A percentile compares a stretch with the other conserved stretches of the same genome.
These are phyloP conservation scores for Pachymerium ferrugineum DNA, from an alignment of 2,888 invertebrate species.

Conservation along the genomic window DNA sequence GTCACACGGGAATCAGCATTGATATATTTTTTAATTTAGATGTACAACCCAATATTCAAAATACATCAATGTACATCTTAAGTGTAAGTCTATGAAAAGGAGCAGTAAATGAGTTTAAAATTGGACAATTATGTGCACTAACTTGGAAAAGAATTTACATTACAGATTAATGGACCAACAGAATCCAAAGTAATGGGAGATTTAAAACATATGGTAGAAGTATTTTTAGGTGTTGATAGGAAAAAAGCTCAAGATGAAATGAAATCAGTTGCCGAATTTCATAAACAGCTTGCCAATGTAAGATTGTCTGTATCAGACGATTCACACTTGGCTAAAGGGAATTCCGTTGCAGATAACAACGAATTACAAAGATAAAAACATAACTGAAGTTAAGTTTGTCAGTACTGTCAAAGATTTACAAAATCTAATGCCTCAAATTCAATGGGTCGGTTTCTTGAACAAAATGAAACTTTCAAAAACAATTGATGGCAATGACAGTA, in stretches of 20 bases:
- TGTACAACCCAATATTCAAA: too few species aligned
- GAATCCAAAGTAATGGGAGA: too few species aligned
- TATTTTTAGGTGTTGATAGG: background rate
- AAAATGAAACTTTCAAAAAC: background rate
- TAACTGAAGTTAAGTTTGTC: background rate
- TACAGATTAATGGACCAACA: too few species aligned
- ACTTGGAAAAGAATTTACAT: too few species aligned
- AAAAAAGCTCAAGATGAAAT: background rate
- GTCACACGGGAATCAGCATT: background rate
- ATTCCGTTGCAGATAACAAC: too few species aligned
- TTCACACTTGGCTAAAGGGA: too few species aligned
- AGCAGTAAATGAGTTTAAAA: too few species aligned
- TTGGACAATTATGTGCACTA: too few species aligned
- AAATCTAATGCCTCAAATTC: background rate
- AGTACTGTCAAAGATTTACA: background rate
- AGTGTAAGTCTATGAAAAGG: too few species aligned
- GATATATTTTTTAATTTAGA: background rate
- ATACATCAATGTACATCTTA: too few species aligned
- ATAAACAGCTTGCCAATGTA: background rate
- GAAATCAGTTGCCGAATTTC: background rate
- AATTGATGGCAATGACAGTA: background rate
- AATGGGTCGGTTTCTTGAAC: background rate
- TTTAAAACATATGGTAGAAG: too few species aligned
- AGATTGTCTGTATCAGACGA: background rate
- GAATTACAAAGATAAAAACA: too few species aligned